phyloP scores from a whole-genome alignment of 1,140 invertebrate species.

The Drosophila subpulchrella region DNA sequence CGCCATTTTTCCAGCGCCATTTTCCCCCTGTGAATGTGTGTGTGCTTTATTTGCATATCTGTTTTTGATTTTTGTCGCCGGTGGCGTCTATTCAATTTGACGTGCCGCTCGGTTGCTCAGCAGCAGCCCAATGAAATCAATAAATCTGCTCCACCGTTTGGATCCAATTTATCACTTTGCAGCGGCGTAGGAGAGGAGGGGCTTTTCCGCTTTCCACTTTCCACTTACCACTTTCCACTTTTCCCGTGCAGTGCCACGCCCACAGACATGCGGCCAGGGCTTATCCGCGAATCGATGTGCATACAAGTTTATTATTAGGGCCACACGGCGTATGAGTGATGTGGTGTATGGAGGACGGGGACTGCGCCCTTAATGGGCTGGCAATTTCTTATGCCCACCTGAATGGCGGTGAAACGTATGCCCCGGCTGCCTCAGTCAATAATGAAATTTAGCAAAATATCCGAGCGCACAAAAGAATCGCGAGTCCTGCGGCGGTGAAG shows the following conservation, averaged over 20 bases:
- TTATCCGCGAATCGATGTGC: conserved; percentile 55
- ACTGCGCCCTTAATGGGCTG: not conserved
- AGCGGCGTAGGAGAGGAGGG: not conserved
- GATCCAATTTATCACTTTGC: conserved; percentile 82
- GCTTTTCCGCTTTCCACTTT: conserved; percentile 15
- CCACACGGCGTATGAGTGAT: conserved; percentile 68
- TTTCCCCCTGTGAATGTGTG: conserved; percentile 10
- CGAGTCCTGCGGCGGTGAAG: conserved; percentile 54
- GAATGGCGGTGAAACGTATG: conserved; percentile 27
- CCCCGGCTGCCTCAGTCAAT: conserved; percentile 57
- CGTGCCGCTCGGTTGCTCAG: conserved; percentile 49
- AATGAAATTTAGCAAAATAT: conserved; percentile 81
- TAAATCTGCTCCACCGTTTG: conserved; percentile 81
- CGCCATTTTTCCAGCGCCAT: conserved; percentile 32
- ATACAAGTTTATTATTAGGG: conserved; percentile 74
- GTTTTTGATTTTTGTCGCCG: conserved; percentile 81
- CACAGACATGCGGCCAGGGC: conserved; percentile 48
- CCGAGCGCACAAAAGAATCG: conserved; percentile 54
- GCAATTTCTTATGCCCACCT: conserved; percentile 59
- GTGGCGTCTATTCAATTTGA: conserved; percentile 79
- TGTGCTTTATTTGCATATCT: conserved; percentile 73
- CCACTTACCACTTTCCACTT: conserved; percentile 43
- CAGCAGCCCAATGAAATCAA: conserved; percentile 71
- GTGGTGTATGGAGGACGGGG: not conserved
- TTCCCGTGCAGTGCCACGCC: conserved; percentile 23